Percentiles rank a stretch among this genome's conserved stretches.
Conservation (phyloP, 2,888 invertebrate species). For the Frankliniella intonsa region DNA sequence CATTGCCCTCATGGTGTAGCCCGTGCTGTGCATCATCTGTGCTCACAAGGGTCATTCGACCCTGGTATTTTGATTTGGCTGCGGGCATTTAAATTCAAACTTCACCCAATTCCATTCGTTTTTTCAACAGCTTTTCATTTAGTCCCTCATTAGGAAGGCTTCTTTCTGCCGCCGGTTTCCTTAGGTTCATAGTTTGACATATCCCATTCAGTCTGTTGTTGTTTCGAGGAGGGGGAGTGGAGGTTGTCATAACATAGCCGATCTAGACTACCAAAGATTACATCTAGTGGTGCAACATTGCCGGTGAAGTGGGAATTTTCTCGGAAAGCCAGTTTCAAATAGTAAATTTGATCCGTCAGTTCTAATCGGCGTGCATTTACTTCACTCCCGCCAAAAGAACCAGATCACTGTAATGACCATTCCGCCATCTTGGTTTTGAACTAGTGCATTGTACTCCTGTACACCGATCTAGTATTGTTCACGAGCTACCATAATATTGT, state of each 20-base stretch:
- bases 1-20: not conserved
- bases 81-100: too few relatives aligned
- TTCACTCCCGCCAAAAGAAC: not conserved
- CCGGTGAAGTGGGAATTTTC: not conserved
- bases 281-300: not conserved
- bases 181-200: not conserved
- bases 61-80: not conserved
- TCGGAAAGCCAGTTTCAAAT: too few relatives aligned
- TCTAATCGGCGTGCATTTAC: not conserved
- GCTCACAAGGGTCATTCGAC: not conserved
- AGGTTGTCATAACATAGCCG: not conserved
- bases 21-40: not conserved
- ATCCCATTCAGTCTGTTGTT: not conserved
- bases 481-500: too few relatives aligned
- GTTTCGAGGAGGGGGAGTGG: not conserved
- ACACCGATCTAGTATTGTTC: not conserved
- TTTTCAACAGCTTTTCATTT: too few relatives aligned
- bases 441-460: not conserved
- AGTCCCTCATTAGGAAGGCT: too few relatives aligned
- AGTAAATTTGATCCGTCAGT: too few relatives aligned
- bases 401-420: not conserved
- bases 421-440: constrained; percentile 10
- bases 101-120: too few relatives aligned
- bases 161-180: too few relatives aligned
- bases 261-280: not conserved